These are phyloP conservation scores for Steinernema feltiae DNA, from an alignment of 1,140 invertebrate genomes.

Conservation along the genomic window DNA sequence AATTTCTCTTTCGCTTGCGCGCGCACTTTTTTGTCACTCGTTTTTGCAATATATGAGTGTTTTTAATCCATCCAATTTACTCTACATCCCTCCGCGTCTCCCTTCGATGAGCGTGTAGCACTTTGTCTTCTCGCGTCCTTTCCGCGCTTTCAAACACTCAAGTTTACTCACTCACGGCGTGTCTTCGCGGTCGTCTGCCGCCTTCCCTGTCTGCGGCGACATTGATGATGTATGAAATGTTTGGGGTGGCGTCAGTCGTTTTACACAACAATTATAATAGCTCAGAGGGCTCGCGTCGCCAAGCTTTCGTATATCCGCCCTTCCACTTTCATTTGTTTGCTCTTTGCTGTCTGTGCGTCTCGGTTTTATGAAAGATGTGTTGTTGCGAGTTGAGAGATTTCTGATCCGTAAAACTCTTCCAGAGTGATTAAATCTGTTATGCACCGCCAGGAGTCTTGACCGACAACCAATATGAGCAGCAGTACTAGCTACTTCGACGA, in stretches of 20 bases:
- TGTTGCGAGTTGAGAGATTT: background rate
- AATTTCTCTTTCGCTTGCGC: background rate
- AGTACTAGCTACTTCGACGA: background rate
- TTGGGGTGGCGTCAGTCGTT: constrained; percentile 9
- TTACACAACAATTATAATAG: constrained; percentile 14
- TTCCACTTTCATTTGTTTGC: background rate
- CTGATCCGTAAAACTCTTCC: background rate
- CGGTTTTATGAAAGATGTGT: background rate
- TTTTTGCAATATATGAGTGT: background rate
- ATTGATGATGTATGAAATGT: constrained; percentile 13
- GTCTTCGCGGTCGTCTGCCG: background rate
- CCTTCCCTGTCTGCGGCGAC: background rate
- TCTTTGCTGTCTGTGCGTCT: background rate
- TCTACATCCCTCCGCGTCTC: background rate
- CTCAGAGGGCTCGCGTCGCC: background rate
- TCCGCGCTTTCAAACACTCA: background rate
- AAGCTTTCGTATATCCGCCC: constrained; percentile 7
- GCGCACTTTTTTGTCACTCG: background rate
- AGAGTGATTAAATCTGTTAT: constrained; percentile 13
- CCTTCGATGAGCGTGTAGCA: background rate
- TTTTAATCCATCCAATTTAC: background rate
- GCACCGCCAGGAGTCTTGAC: background rate
- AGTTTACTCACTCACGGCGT: background rate
- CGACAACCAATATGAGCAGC: background rate
- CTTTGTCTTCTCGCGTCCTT: background rate